phyloP scores from a whole-genome alignment of 2,797 vertebrate genomes.

The Anguilla megastoma region DNA sequence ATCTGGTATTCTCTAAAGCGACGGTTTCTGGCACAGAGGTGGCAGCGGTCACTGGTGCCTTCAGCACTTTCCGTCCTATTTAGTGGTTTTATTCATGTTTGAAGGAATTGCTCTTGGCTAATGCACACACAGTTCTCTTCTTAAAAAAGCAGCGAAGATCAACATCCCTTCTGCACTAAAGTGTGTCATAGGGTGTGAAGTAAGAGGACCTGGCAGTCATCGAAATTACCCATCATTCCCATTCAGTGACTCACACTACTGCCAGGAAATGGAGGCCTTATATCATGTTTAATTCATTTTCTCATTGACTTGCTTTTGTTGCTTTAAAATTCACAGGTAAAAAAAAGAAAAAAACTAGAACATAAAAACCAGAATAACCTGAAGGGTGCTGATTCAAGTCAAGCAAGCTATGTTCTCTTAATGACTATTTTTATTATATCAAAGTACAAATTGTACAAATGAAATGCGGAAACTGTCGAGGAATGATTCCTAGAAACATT shows the following conservation, averaged over 20 bases:
- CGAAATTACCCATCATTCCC: background rate
- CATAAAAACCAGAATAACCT: background rate
- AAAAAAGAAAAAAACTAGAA: background rate
- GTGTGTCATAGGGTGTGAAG: background rate
- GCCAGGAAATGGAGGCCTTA: background rate
- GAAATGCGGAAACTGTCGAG: background rate
- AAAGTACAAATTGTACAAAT: background rate
- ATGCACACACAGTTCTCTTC: background rate
- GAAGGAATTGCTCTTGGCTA: background rate
- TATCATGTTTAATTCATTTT: background rate
- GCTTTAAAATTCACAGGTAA: background rate
- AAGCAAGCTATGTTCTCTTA: background rate
- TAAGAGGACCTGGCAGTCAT: background rate
- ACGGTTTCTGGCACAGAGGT: background rate
- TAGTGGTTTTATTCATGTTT: background rate
- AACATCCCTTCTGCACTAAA: background rate
- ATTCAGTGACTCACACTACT: slow-evolving; percentile 3
- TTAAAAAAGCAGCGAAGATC: background rate
- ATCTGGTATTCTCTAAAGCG: background rate
- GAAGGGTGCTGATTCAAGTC: background rate
- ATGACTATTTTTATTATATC: background rate
- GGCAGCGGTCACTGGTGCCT: background rate
- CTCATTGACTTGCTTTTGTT: background rate
- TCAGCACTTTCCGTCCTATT: background rate
- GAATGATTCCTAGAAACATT: background rate